phyloP scores from a whole-genome alignment of 2,113 vertebrate genomes.

The Ptychochromis oligacanthus region DNA sequence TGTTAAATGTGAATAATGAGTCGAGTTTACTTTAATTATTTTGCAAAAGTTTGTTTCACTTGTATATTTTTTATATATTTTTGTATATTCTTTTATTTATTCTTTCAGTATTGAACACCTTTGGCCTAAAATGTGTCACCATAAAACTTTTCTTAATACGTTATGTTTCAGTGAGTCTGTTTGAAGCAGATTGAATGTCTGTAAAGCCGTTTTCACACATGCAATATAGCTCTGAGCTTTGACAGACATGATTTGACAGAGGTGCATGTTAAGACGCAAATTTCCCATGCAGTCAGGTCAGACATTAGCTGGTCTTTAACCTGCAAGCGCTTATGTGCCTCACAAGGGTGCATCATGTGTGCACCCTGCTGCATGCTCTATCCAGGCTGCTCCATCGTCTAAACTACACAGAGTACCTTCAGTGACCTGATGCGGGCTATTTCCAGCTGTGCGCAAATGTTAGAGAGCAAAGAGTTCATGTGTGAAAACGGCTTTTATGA shows the following conservation, averaged over 20 bases:
- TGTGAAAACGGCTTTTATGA: neutral
- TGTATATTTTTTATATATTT: neutral
- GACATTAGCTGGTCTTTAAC: neutral
- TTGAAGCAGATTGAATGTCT: neutral
- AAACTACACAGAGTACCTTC: neutral
- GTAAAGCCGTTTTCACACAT: neutral
- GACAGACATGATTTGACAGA: neutral
- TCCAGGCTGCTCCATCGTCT: no score
- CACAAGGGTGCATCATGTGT: no score
- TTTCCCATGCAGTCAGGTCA: neutral
- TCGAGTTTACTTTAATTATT: neutral
- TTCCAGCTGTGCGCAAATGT: neutral
- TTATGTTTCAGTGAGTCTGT: neutral
- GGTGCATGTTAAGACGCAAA: neutral
- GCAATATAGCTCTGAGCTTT: neutral
- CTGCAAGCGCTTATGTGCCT: fast-evolving
- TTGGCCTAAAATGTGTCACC: neutral
- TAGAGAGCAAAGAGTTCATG: neutral
- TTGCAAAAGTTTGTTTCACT: neutral
- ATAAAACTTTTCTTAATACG: neutral
- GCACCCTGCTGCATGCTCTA: no score
- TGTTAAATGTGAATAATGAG: neutral
- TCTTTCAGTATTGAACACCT: neutral
- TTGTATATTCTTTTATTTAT: neutral
- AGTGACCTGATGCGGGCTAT: neutral